phyloP scores from a whole-genome alignment of 1,140 invertebrate genomes.

The Pseudomyrmex gracilis region DNA sequence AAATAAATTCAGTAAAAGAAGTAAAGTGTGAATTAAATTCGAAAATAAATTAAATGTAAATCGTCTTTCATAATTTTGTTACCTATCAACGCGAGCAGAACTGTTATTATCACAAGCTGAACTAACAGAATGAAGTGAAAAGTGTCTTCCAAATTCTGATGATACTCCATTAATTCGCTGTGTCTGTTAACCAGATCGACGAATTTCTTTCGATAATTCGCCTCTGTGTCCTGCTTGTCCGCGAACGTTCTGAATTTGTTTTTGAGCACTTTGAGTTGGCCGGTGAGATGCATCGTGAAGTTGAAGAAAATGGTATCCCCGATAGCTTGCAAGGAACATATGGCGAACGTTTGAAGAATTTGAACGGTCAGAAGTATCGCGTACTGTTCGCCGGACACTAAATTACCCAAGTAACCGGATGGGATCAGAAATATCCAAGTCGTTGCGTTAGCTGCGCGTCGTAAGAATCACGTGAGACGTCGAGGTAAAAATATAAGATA shows the following conservation, averaged over 20 bases:
- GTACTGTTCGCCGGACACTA: slow-evolving; percentile 12
- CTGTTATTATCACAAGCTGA: not conserved
- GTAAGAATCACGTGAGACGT: not conserved
- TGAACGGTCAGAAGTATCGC: slow-evolving; percentile 1
- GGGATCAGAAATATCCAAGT: slow-evolving; percentile 10
- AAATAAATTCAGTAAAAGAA: not conserved
- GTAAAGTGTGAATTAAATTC: not conserved
- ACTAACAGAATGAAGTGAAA: slow-evolving; percentile 17
- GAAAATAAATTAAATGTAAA: slow-evolving; percentile 1
- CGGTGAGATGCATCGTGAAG: slow-evolving; percentile 12
- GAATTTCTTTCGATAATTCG: slow-evolving; percentile 35
- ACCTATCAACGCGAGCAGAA: slow-evolving; percentile 40
- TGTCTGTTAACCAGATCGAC: slow-evolving; percentile 30
- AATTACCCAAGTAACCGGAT: not conserved
- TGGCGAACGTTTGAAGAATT: not conserved
- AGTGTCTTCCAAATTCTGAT: slow-evolving; percentile 48
- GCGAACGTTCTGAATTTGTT: slow-evolving; percentile 1
- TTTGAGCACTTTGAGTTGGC: slow-evolving; percentile 41
- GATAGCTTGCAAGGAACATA: not conserved
- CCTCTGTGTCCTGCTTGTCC: not conserved
- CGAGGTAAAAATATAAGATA: no score
- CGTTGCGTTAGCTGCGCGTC: not conserved
- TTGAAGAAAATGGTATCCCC: slow-evolving; percentile 25
- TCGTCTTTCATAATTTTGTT: not conserved
- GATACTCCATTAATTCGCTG: slow-evolving; percentile 11